Evolutionary conservation across 2,888 invertebrate genomes (phyloP), one percentile per base, ranked within the genome.

Genomic region (Agriopis marginaria): DNA sequence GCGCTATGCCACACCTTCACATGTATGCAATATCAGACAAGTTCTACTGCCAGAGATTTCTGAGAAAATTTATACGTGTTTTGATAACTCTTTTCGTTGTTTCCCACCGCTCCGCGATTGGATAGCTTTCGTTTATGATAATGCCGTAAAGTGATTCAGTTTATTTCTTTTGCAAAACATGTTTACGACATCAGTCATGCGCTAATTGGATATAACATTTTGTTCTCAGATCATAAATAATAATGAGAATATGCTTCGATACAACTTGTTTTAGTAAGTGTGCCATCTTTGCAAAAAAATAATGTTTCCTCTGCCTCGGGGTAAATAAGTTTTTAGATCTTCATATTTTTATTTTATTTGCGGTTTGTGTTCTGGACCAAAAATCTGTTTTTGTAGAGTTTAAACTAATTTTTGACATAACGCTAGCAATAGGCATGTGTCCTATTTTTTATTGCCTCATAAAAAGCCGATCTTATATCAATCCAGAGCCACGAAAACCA

Each of bases 191-290:
- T 70, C 70, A 66, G 56, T 63, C 58, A 58, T 61, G 59, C 62
- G 66, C 51, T 66, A 66, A 70, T 66, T 62, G 66, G 70, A 59
- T 54, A 53, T 58, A 42, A 55, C 61, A 66, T 54, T 66, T 70
- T 62, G 59, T 63, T 66, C 70, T 70, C 70, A 66, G 62, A 54
- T 66, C 66, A 66, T 70, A 70, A 69, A 70, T 66, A 63, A 59
- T 65, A 49, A 65, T 51, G 55, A 61, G 55, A 58, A 60, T 60
- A 11, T 23, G 40, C 39, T 32, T 12, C 49, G 44, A 23, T 45
- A 50, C 54, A 60, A 68, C 54, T 68, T 49, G 61, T 56, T 69
- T 56, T 45, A 47, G 47, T 47, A 65, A 64, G 63, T 63, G 60
- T 64, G 61, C 10, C 61, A 61, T 63, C 44, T 64, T 60, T 50